Percentiles rank a stretch among this genome's conserved stretches.
phyloP scores from a whole-genome alignment of 53 echinoderm and acorn worm species.

The Paelopatides confundens region DNA sequence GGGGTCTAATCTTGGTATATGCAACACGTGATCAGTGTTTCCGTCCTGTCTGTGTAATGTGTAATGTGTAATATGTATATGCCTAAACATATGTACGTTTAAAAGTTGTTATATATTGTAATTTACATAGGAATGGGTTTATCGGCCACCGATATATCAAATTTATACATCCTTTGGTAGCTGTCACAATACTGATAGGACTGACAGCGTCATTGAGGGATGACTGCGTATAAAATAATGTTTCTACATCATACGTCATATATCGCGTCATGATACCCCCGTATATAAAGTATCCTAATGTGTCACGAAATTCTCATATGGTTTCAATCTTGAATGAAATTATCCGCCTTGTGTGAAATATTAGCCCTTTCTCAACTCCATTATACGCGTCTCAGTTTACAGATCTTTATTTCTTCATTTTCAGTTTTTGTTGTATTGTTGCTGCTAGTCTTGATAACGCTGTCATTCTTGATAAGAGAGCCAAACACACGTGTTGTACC shows the following conservation, averaged over 20 bases:
- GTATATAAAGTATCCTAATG: slow-evolving; percentile 1
- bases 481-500: no score
- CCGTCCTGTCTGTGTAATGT: no score
- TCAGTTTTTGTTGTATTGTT: slow-evolving; percentile 7
- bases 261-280: neutral
- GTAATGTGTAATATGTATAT: no score
- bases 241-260: slow-evolving; percentile 3
- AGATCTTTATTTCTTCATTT: neutral
- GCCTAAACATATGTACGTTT: no score
- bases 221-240: neutral
- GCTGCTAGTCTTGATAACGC: no score
- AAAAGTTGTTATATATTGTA: no score
- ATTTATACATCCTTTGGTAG: no score
- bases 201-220: slow-evolving; percentile 8
- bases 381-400: slow-evolving; percentile 17
- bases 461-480: no score
- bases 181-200: neutral
- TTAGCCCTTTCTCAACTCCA: neutral
- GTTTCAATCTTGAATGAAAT: slow-evolving; percentile 23
- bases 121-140: no score
- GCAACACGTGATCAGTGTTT: no score
- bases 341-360: neutral
- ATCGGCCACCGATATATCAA: no score
- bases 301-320: slow-evolving; percentile 24
- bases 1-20: no score